Conservation (phyloP, 2,797 vertebrate genomes). For the Premnoplex brunnescens region DNA sequence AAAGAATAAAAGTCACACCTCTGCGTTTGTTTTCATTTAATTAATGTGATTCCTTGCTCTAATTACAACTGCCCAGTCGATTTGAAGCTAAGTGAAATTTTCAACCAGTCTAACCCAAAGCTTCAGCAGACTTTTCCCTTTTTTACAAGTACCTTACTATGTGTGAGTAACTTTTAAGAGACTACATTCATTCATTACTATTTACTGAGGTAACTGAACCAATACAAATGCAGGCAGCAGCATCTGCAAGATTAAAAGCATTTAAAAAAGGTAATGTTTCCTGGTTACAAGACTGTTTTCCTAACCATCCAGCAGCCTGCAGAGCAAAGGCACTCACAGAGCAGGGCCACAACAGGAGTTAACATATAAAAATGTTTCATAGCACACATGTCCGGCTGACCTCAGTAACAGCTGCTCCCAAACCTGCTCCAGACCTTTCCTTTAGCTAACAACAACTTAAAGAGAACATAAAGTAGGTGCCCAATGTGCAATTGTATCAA, state of each 20-base stretch:
- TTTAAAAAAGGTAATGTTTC: neutral
- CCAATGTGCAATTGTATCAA: accelerated
- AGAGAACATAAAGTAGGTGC: neutral
- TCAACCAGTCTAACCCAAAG: neutral
- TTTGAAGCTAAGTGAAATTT: neutral
- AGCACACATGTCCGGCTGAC: accelerated
- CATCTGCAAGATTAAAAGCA: neutral
- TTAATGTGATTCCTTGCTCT: no score
- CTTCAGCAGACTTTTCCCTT: neutral
- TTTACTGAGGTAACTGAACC: neutral
- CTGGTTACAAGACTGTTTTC: neutral
- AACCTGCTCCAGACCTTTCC: neutral
- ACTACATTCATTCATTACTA: neutral
- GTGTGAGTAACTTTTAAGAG: neutral
- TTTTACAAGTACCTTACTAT: neutral
- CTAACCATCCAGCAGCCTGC: neutral
- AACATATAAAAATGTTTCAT: accelerated
- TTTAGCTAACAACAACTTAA: neutral
- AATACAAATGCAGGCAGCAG: neutral
- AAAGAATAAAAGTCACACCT: neutral
- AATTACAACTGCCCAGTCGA: neutral
- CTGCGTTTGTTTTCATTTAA: neutral
- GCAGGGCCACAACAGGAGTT: neutral
- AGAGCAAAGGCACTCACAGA: neutral
- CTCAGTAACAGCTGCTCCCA: neutral